Evolutionary conservation across 2,888 invertebrate genomes (phyloP).

Genomic region (Amphipyra tragopoginis): DNA sequence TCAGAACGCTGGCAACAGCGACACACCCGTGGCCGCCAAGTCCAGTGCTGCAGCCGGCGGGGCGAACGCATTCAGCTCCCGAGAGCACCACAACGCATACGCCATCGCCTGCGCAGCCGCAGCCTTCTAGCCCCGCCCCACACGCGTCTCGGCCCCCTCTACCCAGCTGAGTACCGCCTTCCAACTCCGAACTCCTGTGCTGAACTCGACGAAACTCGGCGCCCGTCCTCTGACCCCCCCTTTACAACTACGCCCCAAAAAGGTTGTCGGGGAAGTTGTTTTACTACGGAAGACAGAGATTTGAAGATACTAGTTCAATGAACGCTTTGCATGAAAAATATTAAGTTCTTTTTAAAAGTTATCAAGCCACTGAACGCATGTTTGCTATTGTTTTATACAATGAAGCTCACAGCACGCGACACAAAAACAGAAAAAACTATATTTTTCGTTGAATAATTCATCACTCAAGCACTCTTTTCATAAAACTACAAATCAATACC

Average conservation of each 20-base stretch:
- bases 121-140: slow-evolving; percentile 85
- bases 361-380: slow-evolving; percentile 21
- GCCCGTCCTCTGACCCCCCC: slow-evolving; percentile 85
- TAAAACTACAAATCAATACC: slow-evolving; percentile 42
- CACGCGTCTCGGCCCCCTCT: slow-evolving; percentile 81
- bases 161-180: slow-evolving; percentile 90
- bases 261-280: slow-evolving; percentile 82
- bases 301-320: slow-evolving; percentile 63
- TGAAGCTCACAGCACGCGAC: slow-evolving; percentile 31
- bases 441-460: background rate
- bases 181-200: slow-evolving; percentile 90
- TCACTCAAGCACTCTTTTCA: slow-evolving; percentile 5
- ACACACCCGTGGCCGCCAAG: slow-evolving; percentile 95
- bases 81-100: slow-evolving; percentile 89
- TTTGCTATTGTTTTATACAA: slow-evolving; percentile 30
- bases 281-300: slow-evolving; percentile 67
- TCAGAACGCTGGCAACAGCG: slow-evolving; percentile 90
- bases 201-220: slow-evolving; percentile 90
- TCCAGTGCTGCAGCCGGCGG: slow-evolving; percentile 93
- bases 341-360: slow-evolving; percentile 32
- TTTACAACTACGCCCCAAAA: slow-evolving; percentile 75
- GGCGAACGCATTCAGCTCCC: slow-evolving; percentile 93
- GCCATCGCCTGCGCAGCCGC: slow-evolving; percentile 84
- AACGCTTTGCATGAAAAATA: slow-evolving; percentile 58
- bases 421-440: slow-evolving; percentile 7